Conservation (phyloP, 2,888 invertebrate species). For the Cinara cedri region DNA sequence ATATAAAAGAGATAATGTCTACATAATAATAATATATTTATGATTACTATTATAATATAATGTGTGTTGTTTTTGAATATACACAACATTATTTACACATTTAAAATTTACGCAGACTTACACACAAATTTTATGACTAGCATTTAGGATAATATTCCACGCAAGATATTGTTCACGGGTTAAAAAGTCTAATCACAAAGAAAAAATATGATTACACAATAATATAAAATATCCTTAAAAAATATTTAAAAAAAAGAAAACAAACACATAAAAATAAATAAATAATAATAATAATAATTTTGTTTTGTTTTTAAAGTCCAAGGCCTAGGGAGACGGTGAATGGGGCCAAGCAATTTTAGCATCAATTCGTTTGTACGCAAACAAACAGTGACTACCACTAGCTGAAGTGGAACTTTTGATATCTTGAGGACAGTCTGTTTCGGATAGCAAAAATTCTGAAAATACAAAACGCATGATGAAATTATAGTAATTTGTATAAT, state of each 20-base stretch:
- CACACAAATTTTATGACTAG: conserved; percentile 54
- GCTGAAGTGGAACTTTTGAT: conserved; percentile 70
- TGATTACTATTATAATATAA: conserved; percentile 37
- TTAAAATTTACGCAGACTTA: conserved; percentile 38
- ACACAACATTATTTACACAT: conserved; percentile 48
- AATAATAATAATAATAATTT: conserved; percentile 2
- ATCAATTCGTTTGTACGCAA: conserved; percentile 94
- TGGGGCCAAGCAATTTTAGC: conserved; percentile 97
- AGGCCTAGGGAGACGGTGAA: conserved; percentile 59
- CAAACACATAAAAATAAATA: conserved; percentile 6
- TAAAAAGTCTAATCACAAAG: conserved; percentile 36
- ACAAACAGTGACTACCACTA: conserved; percentile 80
- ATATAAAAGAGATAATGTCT: conserved; percentile 16
- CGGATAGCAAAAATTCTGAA: conserved; percentile 86
- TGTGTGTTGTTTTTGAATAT: conserved; percentile 26
- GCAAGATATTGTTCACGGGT: conserved; percentile 46
- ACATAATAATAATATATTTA: conserved; percentile 38
- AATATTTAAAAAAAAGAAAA: conserved; percentile 25
- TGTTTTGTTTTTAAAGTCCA: not conserved
- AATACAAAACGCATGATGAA: conserved; percentile 60
- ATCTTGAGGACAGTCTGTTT: conserved; percentile 89
- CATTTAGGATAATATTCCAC: conserved; percentile 51
- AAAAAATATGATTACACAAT: conserved; percentile 39
- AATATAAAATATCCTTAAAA: conserved; percentile 21
- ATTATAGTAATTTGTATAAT: not conserved